Evolutionary conservation across 2,888 invertebrate species (phyloP), one percentile per base, ranked within the genome.

Genomic region (Drosophila antonietae): DNA sequence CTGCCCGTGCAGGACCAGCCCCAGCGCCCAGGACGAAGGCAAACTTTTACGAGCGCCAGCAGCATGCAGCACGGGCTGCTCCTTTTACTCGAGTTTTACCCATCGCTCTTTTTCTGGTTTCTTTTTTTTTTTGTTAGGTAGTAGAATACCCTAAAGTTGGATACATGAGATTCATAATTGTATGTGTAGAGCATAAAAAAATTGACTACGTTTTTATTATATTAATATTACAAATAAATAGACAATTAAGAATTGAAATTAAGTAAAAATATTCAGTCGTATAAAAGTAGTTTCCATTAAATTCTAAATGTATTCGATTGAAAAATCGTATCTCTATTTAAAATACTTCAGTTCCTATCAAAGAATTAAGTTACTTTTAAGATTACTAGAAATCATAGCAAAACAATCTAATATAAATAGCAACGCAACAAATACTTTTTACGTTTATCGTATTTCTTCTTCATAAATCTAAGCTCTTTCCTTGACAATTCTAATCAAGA

Each of bases 1-100:
- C 88, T 77, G 76, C 70, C 75, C 78, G 78, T 87, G 87, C 80
- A 82, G 83, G 59, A 62, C 46, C 44, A 39, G 64, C 64, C 64
- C 44, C 44, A 53, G 57, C 63, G 20, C 35, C 46, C 47, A 75
- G 56, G 14, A 56, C 33, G 47, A 46, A 23, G 65, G 53, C 58
- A 71, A 71, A 71, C 71, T 70, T 70, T 70, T 71, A 67, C 68
- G 68, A 76, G 64, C 65, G 59, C 59, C 57, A 47, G 49, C 66
- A 69, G 53, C 52, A 33, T 35, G 44, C 66, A 68, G 49, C 52
- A 23, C 44, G 56, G 44, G 67, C 62, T 77, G 77, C 81, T 80
- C 71, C 75, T 68, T 72, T 78, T 58, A 53, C 49, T 76, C 15
- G 41, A 80, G 64, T 52, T 68, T 52, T 20, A 20, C 44, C 37